A percentile compares a stretch with the other conserved stretches of the same genome.
These are phyloP conservation scores for Macroramphosus scolopax DNA, from an alignment of 2,797 vertebrate genomes.

Conservation along the genomic window DNA sequence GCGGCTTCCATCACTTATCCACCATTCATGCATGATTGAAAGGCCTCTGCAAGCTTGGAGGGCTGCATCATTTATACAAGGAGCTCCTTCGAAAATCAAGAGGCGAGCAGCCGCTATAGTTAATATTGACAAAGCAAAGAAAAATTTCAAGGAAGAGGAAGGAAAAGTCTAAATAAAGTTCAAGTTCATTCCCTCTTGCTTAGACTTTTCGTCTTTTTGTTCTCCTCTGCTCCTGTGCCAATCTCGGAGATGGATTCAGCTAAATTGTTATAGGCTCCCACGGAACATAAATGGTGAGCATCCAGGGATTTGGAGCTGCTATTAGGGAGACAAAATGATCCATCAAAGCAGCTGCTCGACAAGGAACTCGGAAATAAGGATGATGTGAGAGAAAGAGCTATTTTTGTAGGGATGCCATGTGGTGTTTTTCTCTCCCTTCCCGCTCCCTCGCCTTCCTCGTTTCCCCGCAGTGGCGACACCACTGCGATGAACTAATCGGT, in stretches of 20 bases:
- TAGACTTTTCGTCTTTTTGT: slow-evolving; percentile 49
- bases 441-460: slow-evolving; percentile 22
- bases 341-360: slow-evolving; percentile 71
- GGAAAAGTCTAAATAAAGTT: slow-evolving; percentile 64
- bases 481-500: slow-evolving; percentile 43
- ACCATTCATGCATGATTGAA: slow-evolving; percentile 79
- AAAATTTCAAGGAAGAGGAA: slow-evolving; percentile 40
- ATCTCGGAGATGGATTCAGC: slow-evolving; percentile 66
- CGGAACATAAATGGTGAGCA: slow-evolving; percentile 67
- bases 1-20: slow-evolving; percentile 70
- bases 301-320: slow-evolving; percentile 72
- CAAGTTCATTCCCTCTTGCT: slow-evolving; percentile 54
- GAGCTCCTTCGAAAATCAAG: slow-evolving; percentile 66
- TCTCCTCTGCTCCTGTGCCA: slow-evolving; percentile 44
- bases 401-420: slow-evolving; percentile 59
- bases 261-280: slow-evolving; percentile 72
- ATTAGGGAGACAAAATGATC: slow-evolving; percentile 77
- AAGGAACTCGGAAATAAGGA: slow-evolving; percentile 64
- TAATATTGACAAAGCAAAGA: slow-evolving; percentile 73
- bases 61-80: slow-evolving; percentile 69
- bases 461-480: slow-evolving; percentile 18
- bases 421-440: background rate
- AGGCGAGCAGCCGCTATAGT: slow-evolving; percentile 53
- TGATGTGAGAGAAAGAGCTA: slow-evolving; percentile 63
- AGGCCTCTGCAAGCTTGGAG: slow-evolving; percentile 64